Conservation (phyloP, 2,888 invertebrate genomes). For the Lasius fuliginosus region DNA sequence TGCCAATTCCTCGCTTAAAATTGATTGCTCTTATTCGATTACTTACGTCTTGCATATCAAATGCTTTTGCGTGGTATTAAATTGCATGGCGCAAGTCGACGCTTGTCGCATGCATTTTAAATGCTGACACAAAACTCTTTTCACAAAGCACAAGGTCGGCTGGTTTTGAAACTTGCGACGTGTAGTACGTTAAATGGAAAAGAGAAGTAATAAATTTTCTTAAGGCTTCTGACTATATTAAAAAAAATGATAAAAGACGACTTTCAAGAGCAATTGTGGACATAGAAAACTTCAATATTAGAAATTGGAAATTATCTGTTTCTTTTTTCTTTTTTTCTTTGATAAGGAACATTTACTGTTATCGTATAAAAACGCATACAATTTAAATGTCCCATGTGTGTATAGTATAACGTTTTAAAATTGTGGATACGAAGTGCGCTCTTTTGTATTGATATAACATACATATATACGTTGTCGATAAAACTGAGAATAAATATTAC, state of each 20-base stretch:
- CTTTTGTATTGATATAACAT: background rate
- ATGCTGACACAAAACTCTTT: constrained; percentile 37
- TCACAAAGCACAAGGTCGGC: constrained; percentile 11
- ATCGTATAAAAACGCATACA: background rate
- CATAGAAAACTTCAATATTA: background rate
- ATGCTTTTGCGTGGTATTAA: constrained; percentile 55
- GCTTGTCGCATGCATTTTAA: constrained; percentile 58
- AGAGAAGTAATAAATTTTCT: constrained; percentile 21
- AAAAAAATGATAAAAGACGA: background rate
- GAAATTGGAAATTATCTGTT: background rate
- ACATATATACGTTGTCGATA: background rate
- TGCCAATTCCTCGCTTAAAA: constrained; percentile 53
- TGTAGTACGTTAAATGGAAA: constrained; percentile 18
- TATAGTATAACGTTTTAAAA: background rate
- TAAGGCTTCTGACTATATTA: background rate
- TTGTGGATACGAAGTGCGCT: background rate
- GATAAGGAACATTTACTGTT: background rate
- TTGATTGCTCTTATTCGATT: constrained; percentile 65
- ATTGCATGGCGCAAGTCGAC: constrained; percentile 58
- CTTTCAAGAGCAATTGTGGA: background rate
- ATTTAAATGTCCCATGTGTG: background rate
- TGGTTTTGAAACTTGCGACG: background rate
- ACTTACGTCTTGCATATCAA: constrained; percentile 37
- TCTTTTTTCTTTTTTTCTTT: background rate
- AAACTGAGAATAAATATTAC: background rate